Evolutionary conservation across 2,888 invertebrate genomes (phyloP).

Genomic region (Chironomus tentans): DNA sequence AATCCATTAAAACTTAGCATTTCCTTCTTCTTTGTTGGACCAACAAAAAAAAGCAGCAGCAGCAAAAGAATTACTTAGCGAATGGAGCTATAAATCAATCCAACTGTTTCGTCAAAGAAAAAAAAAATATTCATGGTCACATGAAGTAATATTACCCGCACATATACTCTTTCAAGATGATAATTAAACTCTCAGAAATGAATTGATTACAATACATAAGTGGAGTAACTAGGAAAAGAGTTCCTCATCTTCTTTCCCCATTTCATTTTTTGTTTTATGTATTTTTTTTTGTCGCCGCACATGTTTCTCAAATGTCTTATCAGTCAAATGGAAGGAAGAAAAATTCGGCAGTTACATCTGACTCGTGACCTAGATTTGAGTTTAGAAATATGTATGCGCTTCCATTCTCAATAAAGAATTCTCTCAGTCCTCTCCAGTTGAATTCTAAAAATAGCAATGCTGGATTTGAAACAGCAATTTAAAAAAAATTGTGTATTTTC

Average conservation of each 20-base stretch:
- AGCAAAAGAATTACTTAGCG: too few relatives aligned
- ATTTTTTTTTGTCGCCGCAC: constrained; percentile 4
- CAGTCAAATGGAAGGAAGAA: neutral
- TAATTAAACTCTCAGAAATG: constrained; percentile 17
- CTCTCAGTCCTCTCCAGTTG: neutral
- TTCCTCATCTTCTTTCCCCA: neutral
- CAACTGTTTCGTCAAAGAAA: neutral
- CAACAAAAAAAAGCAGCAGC: too few relatives aligned
- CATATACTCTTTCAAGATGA: neutral
- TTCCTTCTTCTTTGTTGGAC: too few relatives aligned
- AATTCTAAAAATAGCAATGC: neutral
- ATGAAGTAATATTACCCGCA: neutral
- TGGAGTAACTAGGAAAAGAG: neutral
- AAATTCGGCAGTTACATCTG: constrained; percentile 3
- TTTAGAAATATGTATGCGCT: neutral
- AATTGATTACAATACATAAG: neutral
- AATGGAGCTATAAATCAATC: constrained; percentile 11
- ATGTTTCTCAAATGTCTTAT: neutral
- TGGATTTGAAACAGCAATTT: neutral
- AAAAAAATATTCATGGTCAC: constrained; percentile 17
- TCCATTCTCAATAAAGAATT: neutral
- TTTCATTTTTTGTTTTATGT: too few relatives aligned
- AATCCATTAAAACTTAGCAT: too few relatives aligned
- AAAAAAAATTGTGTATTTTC: neutral
- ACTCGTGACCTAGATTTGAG: constrained; percentile 1